Percentiles rank a stretch among this genome's conserved stretches.
phyloP scores from a whole-genome alignment of 2,113 vertebrate genomes.

The Cettia cetti region DNA sequence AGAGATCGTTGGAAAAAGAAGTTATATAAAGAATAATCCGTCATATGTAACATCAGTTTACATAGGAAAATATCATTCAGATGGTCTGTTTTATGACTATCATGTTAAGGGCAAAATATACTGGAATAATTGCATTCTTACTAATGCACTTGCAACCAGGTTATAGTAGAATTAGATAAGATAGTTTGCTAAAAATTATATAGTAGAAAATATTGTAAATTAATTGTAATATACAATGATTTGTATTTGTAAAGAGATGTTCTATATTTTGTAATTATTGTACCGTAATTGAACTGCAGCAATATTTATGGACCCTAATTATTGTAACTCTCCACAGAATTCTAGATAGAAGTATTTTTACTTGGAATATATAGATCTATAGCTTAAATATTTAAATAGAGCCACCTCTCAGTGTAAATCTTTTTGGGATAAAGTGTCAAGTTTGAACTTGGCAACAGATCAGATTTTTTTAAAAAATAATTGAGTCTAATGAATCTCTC shows the following conservation, averaged over 20 bases:
- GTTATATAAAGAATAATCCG: constrained; percentile 66
- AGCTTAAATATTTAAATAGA: constrained; percentile 78
- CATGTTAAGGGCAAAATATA: constrained; percentile 80
- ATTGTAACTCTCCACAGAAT: constrained; percentile 78
- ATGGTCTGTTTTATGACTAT: constrained; percentile 76
- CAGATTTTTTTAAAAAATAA: constrained; percentile 57
- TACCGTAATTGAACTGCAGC: constrained; percentile 93
- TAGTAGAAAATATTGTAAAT: constrained; percentile 91
- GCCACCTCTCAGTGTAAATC: constrained; percentile 76
- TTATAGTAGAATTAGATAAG: constrained; percentile 84
- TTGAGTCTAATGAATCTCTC: constrained; percentile 54
- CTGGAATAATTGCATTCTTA: constrained; percentile 87
- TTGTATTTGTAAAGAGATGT: constrained; percentile 99
- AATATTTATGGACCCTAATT: constrained; percentile 91
- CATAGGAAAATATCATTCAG: constrained; percentile 65
- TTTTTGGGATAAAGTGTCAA: constrained; percentile 72
- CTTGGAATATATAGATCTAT: constrained; percentile 74
- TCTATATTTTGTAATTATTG: constrained; percentile 99
- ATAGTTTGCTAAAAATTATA: constrained; percentile 89
- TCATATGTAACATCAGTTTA: constrained; percentile 72
- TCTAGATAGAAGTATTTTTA: constrained; percentile 82
- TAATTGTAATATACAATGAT: constrained; percentile 91
- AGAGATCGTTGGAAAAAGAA: constrained; percentile 41
- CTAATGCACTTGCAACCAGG: constrained; percentile 91
- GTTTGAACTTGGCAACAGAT: constrained; percentile 64